Evolutionary conservation across 2,113 vertebrate genomes (phyloP).

Genomic region (mouse (Mus musculus)): DNA sequence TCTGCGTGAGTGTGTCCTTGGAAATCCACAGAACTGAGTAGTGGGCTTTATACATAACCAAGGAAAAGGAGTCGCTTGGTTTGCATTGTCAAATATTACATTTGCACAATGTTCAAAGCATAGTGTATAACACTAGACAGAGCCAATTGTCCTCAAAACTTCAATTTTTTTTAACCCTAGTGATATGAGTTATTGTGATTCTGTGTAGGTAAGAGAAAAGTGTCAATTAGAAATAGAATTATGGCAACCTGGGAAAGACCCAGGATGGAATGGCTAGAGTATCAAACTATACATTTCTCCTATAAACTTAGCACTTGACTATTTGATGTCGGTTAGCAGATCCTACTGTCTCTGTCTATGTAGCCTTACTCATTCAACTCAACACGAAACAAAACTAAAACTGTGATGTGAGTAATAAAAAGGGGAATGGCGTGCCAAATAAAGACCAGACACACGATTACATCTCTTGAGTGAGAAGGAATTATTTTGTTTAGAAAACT

Average conservation of each 20-base stretch:
- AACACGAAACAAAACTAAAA: constrained; percentile 65
- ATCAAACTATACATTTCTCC: constrained; percentile 48
- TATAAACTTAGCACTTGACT: constrained; percentile 32
- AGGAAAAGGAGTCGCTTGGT: not conserved
- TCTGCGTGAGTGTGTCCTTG: not conserved
- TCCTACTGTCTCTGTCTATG: constrained; percentile 63
- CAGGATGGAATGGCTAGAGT: not conserved
- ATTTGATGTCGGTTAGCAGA: constrained; percentile 69
- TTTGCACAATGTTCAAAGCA: constrained; percentile 34
- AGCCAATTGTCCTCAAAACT: not conserved
- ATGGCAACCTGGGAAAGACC: not conserved
- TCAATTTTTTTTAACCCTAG: constrained; percentile 21
- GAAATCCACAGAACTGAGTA: not conserved
- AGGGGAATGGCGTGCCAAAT: constrained; percentile 57
- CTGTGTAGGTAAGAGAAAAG: not conserved
- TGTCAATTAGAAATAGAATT: constrained; percentile 2
- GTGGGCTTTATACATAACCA: not conserved
- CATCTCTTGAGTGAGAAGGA: constrained; percentile 72
- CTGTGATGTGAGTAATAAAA: constrained; percentile 72
- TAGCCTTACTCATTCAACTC: constrained; percentile 56
- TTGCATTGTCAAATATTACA: constrained; percentile 18
- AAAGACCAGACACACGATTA: constrained; percentile 71
- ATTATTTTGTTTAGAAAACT: constrained; percentile 76
- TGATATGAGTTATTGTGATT: constrained; percentile 37
- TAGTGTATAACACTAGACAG: not conserved